phyloP scores from a whole-genome alignment of 2,113 vertebrate genomes.

The Plestiodon gilberti region DNA sequence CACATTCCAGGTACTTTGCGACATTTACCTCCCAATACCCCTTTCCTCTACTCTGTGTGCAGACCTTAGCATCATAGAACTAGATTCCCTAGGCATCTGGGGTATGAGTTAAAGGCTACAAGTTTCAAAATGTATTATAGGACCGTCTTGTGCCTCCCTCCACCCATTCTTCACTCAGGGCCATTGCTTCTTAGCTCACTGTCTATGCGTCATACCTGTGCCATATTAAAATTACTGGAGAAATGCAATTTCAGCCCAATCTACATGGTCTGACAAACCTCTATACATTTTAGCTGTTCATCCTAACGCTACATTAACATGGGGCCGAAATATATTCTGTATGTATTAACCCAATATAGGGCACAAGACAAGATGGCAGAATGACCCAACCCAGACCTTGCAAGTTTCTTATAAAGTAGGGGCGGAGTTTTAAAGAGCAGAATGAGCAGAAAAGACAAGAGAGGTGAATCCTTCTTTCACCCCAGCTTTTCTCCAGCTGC shows the following conservation, averaged over 20 bases:
- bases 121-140: background rate
- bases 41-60: background rate
- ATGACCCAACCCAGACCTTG: background rate
- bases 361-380: no score
- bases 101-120: background rate
- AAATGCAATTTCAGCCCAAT: background rate
- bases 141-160: background rate
- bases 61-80: background rate
- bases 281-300: background rate
- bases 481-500: background rate
- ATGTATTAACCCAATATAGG: background rate
- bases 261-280: background rate
- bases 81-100: background rate
- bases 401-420: background rate
- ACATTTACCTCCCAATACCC: background rate
- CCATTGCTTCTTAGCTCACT: background rate
- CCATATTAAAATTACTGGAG: background rate
- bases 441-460: no score
- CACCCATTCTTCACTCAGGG: background rate
- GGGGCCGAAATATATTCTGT: background rate
- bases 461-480: background rate
- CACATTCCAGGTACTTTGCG: background rate
- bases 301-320: background rate
- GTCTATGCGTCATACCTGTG: background rate
- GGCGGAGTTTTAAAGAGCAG: background rate